These are phyloP conservation scores for Parauchenoglanis punctatus DNA, from an alignment of 2,797 vertebrate genomes.

Conservation along the genomic window DNA sequence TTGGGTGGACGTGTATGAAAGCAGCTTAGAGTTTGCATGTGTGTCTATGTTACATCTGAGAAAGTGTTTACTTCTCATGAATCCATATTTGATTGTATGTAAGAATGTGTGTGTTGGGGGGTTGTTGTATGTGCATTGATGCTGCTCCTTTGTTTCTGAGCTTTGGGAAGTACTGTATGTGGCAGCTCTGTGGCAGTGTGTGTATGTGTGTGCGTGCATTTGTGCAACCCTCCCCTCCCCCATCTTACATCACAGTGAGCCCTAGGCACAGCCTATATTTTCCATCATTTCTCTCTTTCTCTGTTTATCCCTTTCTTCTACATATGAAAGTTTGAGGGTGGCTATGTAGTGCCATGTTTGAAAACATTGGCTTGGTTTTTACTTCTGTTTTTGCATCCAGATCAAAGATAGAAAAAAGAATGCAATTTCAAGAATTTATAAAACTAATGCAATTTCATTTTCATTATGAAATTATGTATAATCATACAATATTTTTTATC, in stretches of 20 bases:
- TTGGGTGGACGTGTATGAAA: slow-evolving; percentile 27
- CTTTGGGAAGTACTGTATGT: background rate
- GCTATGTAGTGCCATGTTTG: background rate
- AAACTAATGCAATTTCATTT: background rate
- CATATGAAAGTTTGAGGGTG: slow-evolving; percentile 40
- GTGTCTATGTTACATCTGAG: background rate
- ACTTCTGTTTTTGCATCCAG: background rate
- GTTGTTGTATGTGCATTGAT: background rate
- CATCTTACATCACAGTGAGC: slow-evolving; percentile 67
- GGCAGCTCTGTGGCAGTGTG: slow-evolving; percentile 9
- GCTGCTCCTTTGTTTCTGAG: background rate
- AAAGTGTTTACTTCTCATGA: slow-evolving; percentile 9
- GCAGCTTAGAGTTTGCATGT: slow-evolving; percentile 38
- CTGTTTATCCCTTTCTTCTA: slow-evolving; percentile 52
- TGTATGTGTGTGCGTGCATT: slow-evolving; percentile 56
- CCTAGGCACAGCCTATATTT: slow-evolving; percentile 67
- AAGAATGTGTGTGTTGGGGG: slow-evolving; percentile 4
- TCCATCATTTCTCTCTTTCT: slow-evolving; percentile 52
- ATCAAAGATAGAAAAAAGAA: background rate
- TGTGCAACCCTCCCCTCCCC: slow-evolving; percentile 58
- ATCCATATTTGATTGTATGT: background rate
- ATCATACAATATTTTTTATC: background rate
- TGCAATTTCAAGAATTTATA: background rate
- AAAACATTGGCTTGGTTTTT: background rate
- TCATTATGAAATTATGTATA: background rate